Evolutionary conservation across 2,888 invertebrate genomes (phyloP).

Genomic region (Itoplectis maculator): DNA sequence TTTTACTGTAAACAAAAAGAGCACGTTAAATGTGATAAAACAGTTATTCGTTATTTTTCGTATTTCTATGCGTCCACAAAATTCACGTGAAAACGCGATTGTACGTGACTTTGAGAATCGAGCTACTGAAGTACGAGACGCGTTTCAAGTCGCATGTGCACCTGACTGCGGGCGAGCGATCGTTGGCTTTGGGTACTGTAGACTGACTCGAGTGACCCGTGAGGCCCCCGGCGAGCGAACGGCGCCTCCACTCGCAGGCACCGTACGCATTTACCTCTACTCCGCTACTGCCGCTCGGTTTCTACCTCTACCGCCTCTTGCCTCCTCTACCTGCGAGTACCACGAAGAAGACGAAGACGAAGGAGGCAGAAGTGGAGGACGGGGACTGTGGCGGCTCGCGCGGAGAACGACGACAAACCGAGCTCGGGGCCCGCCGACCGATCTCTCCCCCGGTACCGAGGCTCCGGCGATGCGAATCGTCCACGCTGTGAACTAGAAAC

Average conservation of each 20-base stretch:
- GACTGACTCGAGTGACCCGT: slow-evolving; percentile 24
- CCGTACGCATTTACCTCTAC: slow-evolving; percentile 46
- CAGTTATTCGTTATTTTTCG: no score
- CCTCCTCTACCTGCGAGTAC: slow-evolving; percentile 9
- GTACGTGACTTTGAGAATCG: background rate
- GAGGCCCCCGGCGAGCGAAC: slow-evolving; percentile 32
- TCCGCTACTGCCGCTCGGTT: slow-evolving; percentile 10
- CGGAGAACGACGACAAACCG: slow-evolving; percentile 55
- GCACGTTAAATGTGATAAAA: no score
- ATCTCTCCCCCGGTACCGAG: slow-evolving; percentile 32
- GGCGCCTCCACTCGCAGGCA: slow-evolving; percentile 30
- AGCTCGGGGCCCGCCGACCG: slow-evolving; percentile 50
- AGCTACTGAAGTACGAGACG: background rate
- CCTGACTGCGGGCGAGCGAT: slow-evolving; percentile 6
- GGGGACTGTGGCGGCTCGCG: slow-evolving; percentile 41
- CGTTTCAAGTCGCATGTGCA: slow-evolving; percentile 29
- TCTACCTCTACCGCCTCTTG: slow-evolving; percentile 6
- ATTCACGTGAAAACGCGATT: slow-evolving; percentile 2
- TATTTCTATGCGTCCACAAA: background rate
- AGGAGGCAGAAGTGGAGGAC: slow-evolving; percentile 34
- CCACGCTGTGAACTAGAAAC: slow-evolving; percentile 71
- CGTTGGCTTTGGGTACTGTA: slow-evolving; percentile 12
- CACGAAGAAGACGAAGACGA: slow-evolving; percentile 42
- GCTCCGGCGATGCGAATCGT: slow-evolving; percentile 69
- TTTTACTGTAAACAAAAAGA: no score